A percentile compares a stretch with the other conserved stretches of the same genome.
phyloP scores from a whole-genome alignment of 2,113 vertebrate genomes.

The Pteruthius melanotis region DNA sequence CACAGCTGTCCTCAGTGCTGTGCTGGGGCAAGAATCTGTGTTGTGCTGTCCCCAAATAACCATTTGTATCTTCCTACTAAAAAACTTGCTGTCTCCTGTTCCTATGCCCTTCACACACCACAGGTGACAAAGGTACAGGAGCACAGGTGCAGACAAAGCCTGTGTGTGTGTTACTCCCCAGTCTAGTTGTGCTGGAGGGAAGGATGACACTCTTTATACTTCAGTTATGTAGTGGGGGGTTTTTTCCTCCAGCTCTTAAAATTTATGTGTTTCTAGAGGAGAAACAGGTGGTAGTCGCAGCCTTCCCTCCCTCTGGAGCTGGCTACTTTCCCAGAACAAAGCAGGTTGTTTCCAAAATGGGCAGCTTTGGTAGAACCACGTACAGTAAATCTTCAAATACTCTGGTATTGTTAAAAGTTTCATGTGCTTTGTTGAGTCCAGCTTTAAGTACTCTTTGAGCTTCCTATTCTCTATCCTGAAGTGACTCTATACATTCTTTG shows the following conservation, averaged over 20 bases:
- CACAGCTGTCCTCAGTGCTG: background rate
- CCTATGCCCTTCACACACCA: background rate
- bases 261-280: background rate
- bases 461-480: background rate
- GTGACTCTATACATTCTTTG: background rate
- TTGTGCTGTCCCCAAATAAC: background rate
- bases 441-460: background rate
- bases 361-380: background rate
- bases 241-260: conserved; percentile 18
- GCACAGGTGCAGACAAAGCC: background rate
- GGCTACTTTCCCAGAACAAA: conserved; percentile 22
- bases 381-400: background rate
- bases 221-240: background rate
- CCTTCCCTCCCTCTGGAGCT: conserved; percentile 8
- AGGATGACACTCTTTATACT: background rate
- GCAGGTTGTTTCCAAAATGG: conserved; percentile 30
- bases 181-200: background rate
- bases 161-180: background rate
- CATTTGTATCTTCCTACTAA: background rate
- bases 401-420: background rate
- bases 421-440: background rate
- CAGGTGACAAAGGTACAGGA: background rate
- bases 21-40: background rate
- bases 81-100: background rate
- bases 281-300: conserved; percentile 30